These are phyloP conservation scores for Phataginus tricuspis DNA, from an alignment of 2,797 vertebrate genomes.

Conservation along the genomic window DNA sequence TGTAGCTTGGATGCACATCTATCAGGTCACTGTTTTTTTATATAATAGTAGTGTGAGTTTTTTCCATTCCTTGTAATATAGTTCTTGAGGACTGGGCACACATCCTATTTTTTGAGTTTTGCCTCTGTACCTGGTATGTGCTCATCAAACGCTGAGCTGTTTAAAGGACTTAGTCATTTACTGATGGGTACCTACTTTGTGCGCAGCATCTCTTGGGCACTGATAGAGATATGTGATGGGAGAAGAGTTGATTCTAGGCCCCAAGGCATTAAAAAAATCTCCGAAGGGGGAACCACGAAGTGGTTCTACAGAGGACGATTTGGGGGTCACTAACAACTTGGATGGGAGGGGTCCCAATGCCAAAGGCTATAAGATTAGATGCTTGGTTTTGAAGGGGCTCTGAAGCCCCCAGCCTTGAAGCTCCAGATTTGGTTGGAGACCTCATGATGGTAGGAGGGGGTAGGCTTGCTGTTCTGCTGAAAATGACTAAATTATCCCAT, in stretches of 20 bases:
- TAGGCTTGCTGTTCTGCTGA: constrained; percentile 21
- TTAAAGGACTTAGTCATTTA: background rate
- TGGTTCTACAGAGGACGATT: background rate
- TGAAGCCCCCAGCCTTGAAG: background rate
- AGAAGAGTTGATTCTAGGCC: background rate
- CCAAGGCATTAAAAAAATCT: background rate
- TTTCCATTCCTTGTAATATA: background rate
- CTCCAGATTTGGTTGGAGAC: background rate
- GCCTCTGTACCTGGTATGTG: background rate
- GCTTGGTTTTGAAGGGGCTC: background rate
- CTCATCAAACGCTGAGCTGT: background rate
- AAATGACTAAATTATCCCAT: constrained; percentile 54
- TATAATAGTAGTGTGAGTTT: background rate
- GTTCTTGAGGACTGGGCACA: background rate
- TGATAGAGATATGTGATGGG: background rate
- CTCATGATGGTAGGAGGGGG: background rate
- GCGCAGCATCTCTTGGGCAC: background rate
- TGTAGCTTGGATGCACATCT: background rate
- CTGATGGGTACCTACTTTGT: background rate
- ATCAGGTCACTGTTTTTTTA: background rate
- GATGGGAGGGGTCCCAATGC: background rate
- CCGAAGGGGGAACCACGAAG: background rate
- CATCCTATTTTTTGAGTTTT: background rate
- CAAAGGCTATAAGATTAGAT: background rate
- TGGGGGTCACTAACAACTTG: background rate